phyloP scores from a whole-genome alignment of 2,797 vertebrate species.

The Sylvia borin region DNA sequence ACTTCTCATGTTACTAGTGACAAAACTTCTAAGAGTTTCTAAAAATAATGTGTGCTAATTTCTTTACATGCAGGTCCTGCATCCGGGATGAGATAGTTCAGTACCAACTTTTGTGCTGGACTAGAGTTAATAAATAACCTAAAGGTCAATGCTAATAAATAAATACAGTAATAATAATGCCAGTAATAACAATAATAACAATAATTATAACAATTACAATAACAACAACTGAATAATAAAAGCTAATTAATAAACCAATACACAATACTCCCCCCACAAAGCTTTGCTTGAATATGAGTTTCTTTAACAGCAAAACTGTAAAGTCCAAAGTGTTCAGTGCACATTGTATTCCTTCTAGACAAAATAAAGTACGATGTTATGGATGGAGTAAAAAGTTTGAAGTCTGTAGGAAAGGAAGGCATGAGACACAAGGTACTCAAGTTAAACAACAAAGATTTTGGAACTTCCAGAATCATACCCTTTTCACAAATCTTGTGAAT shows the following conservation, averaged over 20 bases:
- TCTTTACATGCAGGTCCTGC: neutral
- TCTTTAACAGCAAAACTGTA: neutral
- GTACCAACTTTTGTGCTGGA: neutral
- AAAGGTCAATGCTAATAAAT: neutral
- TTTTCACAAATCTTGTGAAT: neutral
- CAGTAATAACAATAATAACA: neutral
- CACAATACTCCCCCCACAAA: rapidly evolving
- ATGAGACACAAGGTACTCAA: neutral
- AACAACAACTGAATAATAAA: neutral
- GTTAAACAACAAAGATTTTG: neutral
- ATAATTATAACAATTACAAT: rapidly evolving
- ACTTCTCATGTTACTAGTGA: neutral
- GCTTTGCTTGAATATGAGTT: neutral
- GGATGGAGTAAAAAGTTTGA: neutral
- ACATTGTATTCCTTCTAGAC: neutral
- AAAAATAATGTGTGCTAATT: constrained; percentile 27
- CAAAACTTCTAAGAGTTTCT: constrained; percentile 27
- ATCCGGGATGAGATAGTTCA: neutral
- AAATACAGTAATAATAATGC: neutral
- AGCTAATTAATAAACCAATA: neutral
- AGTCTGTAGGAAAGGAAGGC: neutral
- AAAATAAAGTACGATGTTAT: neutral
- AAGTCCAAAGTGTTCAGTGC: neutral
- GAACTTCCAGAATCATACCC: neutral
- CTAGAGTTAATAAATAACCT: neutral